Evolutionary conservation across 2,113 vertebrate species (phyloP).

Genomic region (Paradoxurus hermaphroditus): DNA sequence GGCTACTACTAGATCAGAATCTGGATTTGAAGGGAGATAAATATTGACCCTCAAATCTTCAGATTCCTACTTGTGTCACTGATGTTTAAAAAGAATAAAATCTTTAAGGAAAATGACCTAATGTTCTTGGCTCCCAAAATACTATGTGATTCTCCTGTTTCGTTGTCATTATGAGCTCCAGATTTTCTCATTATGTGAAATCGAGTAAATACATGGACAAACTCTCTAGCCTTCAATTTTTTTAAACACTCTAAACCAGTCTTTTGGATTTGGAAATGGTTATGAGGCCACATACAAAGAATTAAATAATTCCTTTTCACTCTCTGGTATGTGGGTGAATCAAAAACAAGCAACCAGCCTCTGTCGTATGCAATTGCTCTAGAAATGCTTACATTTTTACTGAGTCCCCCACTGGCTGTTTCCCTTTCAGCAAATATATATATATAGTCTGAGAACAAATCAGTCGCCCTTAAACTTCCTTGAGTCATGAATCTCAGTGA

Average conservation of each 20-base stretch:
- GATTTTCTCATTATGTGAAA: conserved; percentile 25
- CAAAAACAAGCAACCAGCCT: background rate
- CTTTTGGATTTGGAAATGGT: conserved; percentile 1
- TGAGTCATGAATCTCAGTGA: background rate
- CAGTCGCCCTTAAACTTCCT: conserved; percentile 4
- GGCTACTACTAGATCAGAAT: background rate
- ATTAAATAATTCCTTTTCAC: background rate
- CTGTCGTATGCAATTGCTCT: background rate
- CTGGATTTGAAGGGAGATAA: background rate
- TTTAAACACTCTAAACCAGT: background rate
- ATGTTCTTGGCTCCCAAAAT: background rate
- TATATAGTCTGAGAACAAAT: conserved; percentile 19
- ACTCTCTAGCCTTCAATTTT: background rate
- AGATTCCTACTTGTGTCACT: background rate
- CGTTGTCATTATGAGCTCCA: background rate
- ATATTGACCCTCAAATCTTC: conserved; percentile 19
- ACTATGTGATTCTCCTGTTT: background rate
- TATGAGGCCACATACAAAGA: background rate
- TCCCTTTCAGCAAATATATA: background rate
- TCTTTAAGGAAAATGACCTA: conserved; percentile 22
- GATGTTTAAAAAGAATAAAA: conserved; percentile 20
- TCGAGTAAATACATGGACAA: background rate
- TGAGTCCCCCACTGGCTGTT: background rate
- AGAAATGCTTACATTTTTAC: background rate
- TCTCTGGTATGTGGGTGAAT: background rate